Base-by-base conservation (phyloP, 2,113 vertebrate species). In the Rhinolophus ferrumequinum region DNA sequence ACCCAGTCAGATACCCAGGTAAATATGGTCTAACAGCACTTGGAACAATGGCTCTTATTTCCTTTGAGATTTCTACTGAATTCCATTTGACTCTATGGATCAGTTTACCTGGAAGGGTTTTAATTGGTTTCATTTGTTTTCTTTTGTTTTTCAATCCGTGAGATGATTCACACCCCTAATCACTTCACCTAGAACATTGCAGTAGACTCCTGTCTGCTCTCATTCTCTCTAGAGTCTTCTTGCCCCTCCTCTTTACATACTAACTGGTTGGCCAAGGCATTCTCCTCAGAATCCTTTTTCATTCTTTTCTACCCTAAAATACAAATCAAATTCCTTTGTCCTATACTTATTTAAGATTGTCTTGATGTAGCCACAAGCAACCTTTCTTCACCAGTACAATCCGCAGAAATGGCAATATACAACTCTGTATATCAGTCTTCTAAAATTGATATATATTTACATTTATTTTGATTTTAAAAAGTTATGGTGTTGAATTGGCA, bases 1-100 rank as follows among this genome's bases (percentile, higher is more conserved):
- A 98, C 98, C 52, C 96, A 97, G 54, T 97, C 98, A 0, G 98
- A 77, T 52, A 75, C 70, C 30, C 98, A 98, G 98, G 99, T 98
- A 88, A 97, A 35, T 35, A 1, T 11, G 5, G 24, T 50, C 50
- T 30, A 19, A 24, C 4, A 30, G 19, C 64, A 69, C 33, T 47
- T 22, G 64, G n/a, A 58, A 41, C 16, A 73, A 44, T 26, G n/a
- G 30, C 19, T 38, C n/a, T 66, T 76, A 2, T 21, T 41, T 94
- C 22, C 22, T 70, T 64, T 52, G 66, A 26, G 73, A 80, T 3
- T 75, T 1, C 47, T 69, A 41, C 12, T 60, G 62, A 44, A 50
- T 64, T 8, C 60, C n/a, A 26, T 50, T 88, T 95, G 44, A 75
- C 50, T 33, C 28, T 54, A 0, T 82, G 30, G 8, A 62, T 85